Evolutionary conservation across 2,797 vertebrate species (phyloP).

Genomic region (Melanotaenia boesemani): DNA sequence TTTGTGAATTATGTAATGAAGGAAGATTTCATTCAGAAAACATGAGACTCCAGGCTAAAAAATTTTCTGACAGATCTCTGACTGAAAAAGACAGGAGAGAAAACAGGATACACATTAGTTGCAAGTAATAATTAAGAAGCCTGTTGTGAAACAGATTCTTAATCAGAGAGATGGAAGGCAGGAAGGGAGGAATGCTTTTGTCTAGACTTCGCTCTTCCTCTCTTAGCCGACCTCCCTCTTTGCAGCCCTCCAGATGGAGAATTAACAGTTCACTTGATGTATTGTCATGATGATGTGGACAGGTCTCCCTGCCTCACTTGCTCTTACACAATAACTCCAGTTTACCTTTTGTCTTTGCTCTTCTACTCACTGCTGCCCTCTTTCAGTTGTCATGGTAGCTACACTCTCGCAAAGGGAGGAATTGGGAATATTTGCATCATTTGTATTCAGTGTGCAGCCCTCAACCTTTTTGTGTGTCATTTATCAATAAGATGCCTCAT

Average conservation of each 20-base stretch:
- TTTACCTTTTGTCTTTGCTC: neutral
- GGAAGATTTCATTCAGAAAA: neutral
- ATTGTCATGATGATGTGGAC: slow-evolving; percentile 59
- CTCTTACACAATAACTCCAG: slow-evolving; percentile 10
- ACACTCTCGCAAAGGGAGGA: slow-evolving; percentile 5
- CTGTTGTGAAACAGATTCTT: slow-evolving; percentile 40
- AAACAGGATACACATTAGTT: slow-evolving; percentile 10
- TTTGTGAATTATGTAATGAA: neutral
- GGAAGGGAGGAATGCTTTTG: slow-evolving; percentile 60
- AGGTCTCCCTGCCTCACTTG: slow-evolving; percentile 15
- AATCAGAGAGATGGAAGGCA: slow-evolving; percentile 45
- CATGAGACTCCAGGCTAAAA: neutral
- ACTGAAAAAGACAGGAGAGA: neutral
- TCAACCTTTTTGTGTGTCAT: neutral
- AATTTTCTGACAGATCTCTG: neutral
- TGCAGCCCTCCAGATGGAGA: slow-evolving; percentile 59
- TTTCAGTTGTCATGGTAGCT: slow-evolving; percentile 23
- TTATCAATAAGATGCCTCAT: neutral
- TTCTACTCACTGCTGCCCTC: slow-evolving; percentile 45
- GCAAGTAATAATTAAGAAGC: slow-evolving; percentile 14
- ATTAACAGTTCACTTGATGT: slow-evolving; percentile 65
- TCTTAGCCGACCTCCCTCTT: slow-evolving; percentile 15
- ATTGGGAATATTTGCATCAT: neutral
- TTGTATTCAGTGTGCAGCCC: neutral
- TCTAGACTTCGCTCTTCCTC: slow-evolving; percentile 65